These are phyloP conservation scores for Drosophila teissieri DNA, from an alignment of 1,140 invertebrate species.

Conservation along the genomic window DNA sequence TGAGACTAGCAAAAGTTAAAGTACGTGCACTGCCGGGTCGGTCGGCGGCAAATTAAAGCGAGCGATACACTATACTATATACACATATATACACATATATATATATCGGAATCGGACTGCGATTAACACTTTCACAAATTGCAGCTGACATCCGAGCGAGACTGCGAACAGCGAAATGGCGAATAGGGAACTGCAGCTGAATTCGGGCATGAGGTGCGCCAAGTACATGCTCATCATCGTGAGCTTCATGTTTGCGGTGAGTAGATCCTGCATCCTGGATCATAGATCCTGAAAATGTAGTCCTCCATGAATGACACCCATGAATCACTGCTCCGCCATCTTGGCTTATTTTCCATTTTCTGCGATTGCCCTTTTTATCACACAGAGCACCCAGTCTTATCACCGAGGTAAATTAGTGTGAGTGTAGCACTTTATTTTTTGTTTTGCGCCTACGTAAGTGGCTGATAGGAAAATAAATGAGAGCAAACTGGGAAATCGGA, in stretches of 20 bases:
- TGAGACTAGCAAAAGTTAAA: slow-evolving; percentile 71
- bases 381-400: slow-evolving; percentile 31
- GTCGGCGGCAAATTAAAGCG: slow-evolving; percentile 21
- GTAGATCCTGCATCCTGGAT: slow-evolving; percentile 79
- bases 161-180: slow-evolving; percentile 57
- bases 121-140: slow-evolving; percentile 38
- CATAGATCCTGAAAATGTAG: neutral
- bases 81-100: neutral
- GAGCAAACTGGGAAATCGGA: neutral
- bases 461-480: slow-evolving; percentile 12
- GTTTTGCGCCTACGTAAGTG: slow-evolving; percentile 28
- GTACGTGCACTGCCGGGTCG: slow-evolving; percentile 52
- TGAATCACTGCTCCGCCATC: slow-evolving; percentile 68
- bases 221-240: slow-evolving; percentile 93
- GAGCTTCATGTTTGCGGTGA: slow-evolving; percentile 94
- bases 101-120: slow-evolving; percentile 35
- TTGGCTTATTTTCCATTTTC: slow-evolving; percentile 32
- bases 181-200: slow-evolving; percentile 84
- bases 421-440: slow-evolving; percentile 20
- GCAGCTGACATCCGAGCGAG: slow-evolving; percentile 13
- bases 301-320: neutral
- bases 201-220: slow-evolving; percentile 91
- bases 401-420: slow-evolving; percentile 4
- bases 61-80: slow-evolving; percentile 12
- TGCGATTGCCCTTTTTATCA: slow-evolving; percentile 29